phyloP scores from a whole-genome alignment of 2,888 invertebrate genomes.

The Phengaris arion region DNA sequence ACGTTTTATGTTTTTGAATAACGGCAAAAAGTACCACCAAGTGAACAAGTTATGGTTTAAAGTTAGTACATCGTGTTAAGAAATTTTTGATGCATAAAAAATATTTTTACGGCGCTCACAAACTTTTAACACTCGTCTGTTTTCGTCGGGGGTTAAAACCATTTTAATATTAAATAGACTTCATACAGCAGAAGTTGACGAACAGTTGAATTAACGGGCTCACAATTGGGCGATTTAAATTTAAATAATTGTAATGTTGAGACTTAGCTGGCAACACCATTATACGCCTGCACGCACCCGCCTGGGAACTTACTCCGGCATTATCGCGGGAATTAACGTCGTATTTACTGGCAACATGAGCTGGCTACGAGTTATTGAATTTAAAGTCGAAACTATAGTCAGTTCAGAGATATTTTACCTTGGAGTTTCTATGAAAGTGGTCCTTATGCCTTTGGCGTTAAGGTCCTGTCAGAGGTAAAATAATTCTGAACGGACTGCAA shows the following conservation, averaged over 20 bases:
- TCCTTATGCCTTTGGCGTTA: too few species aligned
- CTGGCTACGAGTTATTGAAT: constrained; percentile 4
- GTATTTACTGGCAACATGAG: background rate
- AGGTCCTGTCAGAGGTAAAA: too few species aligned
- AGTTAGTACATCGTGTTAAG: too few species aligned
- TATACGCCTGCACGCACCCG: constrained; percentile 39
- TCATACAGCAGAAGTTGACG: constrained; percentile 8
- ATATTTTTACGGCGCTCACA: too few species aligned
- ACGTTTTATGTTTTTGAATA: too few species aligned
- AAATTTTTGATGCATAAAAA: too few species aligned
- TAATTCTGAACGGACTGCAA: too few species aligned
- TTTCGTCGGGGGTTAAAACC: background rate
- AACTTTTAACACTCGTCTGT: too few species aligned
- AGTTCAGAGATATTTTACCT: background rate
- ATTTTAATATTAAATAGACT: constrained; percentile 2
- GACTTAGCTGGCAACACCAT: constrained; percentile 37
- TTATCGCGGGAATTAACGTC: constrained; percentile 6
- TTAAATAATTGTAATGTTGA: constrained; percentile 41
- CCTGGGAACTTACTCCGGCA: constrained; percentile 26
- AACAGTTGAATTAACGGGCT: constrained; percentile 30
- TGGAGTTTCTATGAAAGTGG: background rate
- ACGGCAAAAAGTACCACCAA: too few species aligned
- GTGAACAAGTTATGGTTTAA: too few species aligned
- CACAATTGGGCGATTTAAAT: constrained; percentile 41
- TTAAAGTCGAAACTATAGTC: background rate